These are phyloP conservation scores for Pavo muticus DNA, from an alignment of 2,113 vertebrate genomes.

Conservation along the genomic window DNA sequence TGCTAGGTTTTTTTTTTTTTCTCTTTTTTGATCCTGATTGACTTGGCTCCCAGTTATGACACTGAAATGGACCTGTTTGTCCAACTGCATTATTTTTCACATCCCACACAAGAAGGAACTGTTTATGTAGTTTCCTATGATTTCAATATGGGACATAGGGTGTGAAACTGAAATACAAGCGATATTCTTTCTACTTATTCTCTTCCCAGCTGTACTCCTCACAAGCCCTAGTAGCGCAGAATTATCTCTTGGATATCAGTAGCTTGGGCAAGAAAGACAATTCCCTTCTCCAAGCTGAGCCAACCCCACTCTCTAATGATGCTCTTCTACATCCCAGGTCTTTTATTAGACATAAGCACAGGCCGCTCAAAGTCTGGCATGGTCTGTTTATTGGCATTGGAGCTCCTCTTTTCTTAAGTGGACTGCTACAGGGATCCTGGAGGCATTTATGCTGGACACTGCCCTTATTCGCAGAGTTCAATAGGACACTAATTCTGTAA, in stretches of 20 bases:
- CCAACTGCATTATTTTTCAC: neutral
- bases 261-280: neutral
- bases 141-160: neutral
- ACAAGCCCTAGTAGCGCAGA: neutral
- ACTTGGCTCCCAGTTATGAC: neutral
- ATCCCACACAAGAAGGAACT: neutral
- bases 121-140: neutral
- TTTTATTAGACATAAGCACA: neutral
- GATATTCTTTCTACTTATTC: neutral
- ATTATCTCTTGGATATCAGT: neutral
- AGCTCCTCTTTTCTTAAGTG: neutral
- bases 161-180: neutral
- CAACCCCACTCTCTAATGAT: neutral
- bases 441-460: neutral
- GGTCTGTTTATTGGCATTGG: neutral
- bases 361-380: neutral
- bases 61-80: neutral
- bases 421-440: neutral
- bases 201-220: neutral
- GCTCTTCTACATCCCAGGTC: neutral
- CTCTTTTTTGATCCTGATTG: neutral
- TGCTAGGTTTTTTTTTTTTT: neutral
- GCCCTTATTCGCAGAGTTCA: neutral
- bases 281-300: neutral
- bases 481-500: neutral